These are phyloP conservation scores for Acrobeloides nanus DNA, from an alignment of 2,888 invertebrate species.

Conservation along the genomic window DNA sequence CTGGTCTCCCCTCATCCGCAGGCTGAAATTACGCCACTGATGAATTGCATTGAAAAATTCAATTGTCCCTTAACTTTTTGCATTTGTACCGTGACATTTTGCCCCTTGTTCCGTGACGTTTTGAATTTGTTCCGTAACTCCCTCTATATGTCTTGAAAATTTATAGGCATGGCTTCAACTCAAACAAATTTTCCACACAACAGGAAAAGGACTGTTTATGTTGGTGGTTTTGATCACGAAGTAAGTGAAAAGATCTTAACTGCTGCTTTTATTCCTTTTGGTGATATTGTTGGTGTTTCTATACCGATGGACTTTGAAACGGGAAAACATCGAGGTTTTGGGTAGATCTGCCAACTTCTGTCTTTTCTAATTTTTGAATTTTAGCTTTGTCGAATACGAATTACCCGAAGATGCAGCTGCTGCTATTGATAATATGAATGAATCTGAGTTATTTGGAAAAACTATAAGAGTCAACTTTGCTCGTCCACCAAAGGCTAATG, in stretches of 20 bases:
- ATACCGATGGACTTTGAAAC: constrained; percentile 92
- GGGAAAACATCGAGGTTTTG: constrained; percentile 55
- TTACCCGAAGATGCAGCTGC: constrained; percentile 93
- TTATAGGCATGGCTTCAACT: constrained; percentile 12
- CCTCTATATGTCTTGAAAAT: too few species aligned
- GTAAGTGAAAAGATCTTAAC: constrained; percentile 84
- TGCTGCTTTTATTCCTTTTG: constrained; percentile 95
- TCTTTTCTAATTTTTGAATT: constrained; percentile 54
- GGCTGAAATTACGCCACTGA: too few species aligned
- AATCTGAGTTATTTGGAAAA: constrained; percentile 84
- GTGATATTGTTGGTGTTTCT: constrained; percentile 93
- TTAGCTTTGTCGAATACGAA: constrained; percentile 97
- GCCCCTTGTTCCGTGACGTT: too few species aligned
- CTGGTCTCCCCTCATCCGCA: too few species aligned
- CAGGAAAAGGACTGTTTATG: constrained; percentile 52
- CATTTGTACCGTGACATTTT: too few species aligned
- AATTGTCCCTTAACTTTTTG: too few species aligned
- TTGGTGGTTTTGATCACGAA: constrained; percentile 66
- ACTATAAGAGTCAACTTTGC: constrained; percentile 68
- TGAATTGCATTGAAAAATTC: too few species aligned
- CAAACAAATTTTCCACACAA: constrained; percentile 52
- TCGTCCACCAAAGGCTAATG: constrained; percentile 89
- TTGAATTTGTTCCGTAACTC: too few species aligned
- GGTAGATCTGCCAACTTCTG: constrained; percentile 22
- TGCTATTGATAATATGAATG: constrained; percentile 99